A percentile compares a stretch with the other conserved stretches of the same genome.
These are phyloP conservation scores for Ptychochromis oligacanthus DNA, from an alignment of 2,113 vertebrate genomes.

Conservation along the genomic window DNA sequence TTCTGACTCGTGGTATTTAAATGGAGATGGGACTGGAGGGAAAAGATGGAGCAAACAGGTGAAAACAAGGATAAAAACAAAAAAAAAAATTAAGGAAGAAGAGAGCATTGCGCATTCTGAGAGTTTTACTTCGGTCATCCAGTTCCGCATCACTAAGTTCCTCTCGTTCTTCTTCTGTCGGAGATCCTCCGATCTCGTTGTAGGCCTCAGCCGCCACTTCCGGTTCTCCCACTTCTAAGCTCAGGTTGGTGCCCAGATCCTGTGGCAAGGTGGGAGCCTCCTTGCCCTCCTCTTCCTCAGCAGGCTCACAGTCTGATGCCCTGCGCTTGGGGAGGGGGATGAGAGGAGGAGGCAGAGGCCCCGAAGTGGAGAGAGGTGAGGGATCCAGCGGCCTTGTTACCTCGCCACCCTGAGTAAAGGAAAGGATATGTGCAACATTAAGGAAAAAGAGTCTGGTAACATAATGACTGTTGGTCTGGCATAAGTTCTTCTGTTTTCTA, in stretches of 20 bases:
- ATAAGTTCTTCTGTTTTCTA: background rate
- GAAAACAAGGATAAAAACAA: background rate
- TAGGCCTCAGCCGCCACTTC: constrained; percentile 79
- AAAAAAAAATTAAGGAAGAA: background rate
- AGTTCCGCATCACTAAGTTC: constrained; percentile 54
- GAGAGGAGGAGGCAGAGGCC: constrained; percentile 83
- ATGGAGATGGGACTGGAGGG: constrained; percentile 44
- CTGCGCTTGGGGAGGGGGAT: constrained; percentile 82
- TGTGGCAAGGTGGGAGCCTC: constrained; percentile 77
- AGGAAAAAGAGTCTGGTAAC: background rate
- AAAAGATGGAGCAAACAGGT: background rate
- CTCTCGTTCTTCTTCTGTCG: constrained; percentile 48
- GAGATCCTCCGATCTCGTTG: constrained; percentile 70
- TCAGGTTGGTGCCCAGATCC: constrained; percentile 78
- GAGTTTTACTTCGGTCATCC: constrained; percentile 52
- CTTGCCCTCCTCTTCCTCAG: constrained; percentile 78
- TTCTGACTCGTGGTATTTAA: constrained; percentile 36
- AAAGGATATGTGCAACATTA: background rate
- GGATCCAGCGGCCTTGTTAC: constrained; percentile 77
- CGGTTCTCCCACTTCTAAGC: constrained; percentile 74
- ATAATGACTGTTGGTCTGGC: background rate
- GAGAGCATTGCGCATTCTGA: background rate
- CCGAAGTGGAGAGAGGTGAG: constrained; percentile 47
- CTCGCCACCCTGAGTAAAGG: constrained; percentile 81
- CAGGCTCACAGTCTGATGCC: constrained; percentile 70